A percentile compares a stretch with the other conserved stretches of the same genome.
Conservation (phyloP, 2,888 invertebrate genomes). For the Agrotis exclamationis region DNA sequence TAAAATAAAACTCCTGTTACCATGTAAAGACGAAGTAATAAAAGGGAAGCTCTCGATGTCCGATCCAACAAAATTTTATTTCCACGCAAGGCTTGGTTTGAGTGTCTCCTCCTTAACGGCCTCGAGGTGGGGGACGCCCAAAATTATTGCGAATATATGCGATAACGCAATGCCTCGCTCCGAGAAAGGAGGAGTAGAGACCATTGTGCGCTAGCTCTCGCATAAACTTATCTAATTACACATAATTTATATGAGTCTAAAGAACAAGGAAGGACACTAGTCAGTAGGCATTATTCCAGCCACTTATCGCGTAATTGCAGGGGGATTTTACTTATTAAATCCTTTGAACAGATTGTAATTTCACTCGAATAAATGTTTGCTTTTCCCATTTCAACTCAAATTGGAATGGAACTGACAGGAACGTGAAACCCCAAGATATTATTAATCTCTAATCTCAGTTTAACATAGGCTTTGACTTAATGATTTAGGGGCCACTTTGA, state of each 20-base stretch:
- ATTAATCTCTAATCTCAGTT: constrained; percentile 71
- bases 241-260: constrained; percentile 73
- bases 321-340: constrained; percentile 31
- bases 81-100: constrained; percentile 66
- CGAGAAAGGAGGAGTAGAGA: constrained; percentile 58
- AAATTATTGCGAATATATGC: constrained; percentile 84
- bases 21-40: constrained; percentile 32
- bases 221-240: constrained; percentile 82
- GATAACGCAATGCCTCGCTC: constrained; percentile 74
- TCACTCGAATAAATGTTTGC: constrained; percentile 45
- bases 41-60: constrained; percentile 50
- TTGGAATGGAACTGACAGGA: constrained; percentile 41
- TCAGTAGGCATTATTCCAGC: constrained; percentile 34
- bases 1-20: constrained; percentile 40
- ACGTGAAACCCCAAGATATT: constrained; percentile 54
- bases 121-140: constrained; percentile 70
- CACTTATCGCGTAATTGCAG: constrained; percentile 46
- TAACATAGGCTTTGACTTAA: constrained; percentile 68
- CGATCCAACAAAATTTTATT: constrained; percentile 73
- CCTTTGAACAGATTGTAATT: constrained; percentile 33
- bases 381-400: constrained; percentile 51
- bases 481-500: constrained; percentile 68
- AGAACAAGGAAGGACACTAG: constrained; percentile 56
- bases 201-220: constrained; percentile 74
- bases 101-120: constrained; percentile 73